These are phyloP conservation scores for Hemistola chrysoprasaria DNA, from an alignment of 2,888 invertebrate species.

Conservation along the genomic window DNA sequence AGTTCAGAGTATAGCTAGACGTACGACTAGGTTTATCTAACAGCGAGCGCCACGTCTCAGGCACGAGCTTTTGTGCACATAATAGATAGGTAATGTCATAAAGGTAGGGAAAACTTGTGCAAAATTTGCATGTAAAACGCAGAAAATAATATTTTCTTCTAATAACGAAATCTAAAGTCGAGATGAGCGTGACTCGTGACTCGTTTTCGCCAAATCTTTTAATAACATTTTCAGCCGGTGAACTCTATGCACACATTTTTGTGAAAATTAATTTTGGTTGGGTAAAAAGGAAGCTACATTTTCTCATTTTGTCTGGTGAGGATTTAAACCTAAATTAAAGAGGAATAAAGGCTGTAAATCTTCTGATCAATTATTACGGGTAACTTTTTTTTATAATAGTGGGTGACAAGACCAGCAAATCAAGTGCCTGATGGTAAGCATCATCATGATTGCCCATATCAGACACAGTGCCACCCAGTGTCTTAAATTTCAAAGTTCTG, in stretches of 20 bases:
- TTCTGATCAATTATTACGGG: too few relatives aligned
- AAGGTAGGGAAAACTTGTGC: slow-evolving; percentile 12
- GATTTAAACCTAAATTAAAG: background rate
- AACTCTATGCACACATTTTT: slow-evolving; percentile 7
- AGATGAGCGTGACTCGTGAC: background rate
- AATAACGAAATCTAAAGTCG: slow-evolving; percentile 4
- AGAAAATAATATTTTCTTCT: slow-evolving; percentile 12
- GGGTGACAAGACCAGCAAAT: too few relatives aligned
- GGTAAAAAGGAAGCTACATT: slow-evolving; percentile 1
- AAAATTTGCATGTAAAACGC: slow-evolving; percentile 14
- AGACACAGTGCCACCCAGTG: too few relatives aligned
- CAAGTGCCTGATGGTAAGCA: too few relatives aligned
- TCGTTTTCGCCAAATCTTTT: slow-evolving; percentile 4
- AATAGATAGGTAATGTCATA: slow-evolving; percentile 19
- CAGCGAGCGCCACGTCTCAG: slow-evolving; percentile 3
- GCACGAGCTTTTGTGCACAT: slow-evolving; percentile 14
- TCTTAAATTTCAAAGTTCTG: too few relatives aligned
- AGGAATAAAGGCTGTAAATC: too few relatives aligned
- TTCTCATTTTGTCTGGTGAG: slow-evolving; percentile 1
- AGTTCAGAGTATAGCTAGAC: slow-evolving; percentile 7
- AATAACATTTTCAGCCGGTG: slow-evolving; percentile 6
- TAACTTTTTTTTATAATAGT: too few relatives aligned
- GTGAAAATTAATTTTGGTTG: slow-evolving; percentile 3
- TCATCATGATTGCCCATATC: too few relatives aligned
- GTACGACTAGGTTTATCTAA: slow-evolving; percentile 4